Conservation (phyloP, 1,140 invertebrate genomes). For the Maconellicoccus hirsutus region DNA sequence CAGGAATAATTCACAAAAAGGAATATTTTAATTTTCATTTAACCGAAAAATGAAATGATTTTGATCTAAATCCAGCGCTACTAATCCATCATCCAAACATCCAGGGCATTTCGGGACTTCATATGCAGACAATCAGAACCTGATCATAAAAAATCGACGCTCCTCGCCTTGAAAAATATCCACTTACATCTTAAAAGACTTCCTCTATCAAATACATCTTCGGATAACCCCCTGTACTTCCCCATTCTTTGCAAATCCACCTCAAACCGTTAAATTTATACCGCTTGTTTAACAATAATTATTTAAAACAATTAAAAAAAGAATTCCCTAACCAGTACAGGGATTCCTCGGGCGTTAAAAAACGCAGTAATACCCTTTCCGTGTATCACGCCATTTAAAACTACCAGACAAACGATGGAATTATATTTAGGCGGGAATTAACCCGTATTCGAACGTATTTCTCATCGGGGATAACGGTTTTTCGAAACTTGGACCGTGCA, state of each 20-base stretch:
- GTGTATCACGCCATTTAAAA: background rate
- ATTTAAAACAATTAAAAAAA: conserved; percentile 10
- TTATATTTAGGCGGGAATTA: conserved; percentile 9
- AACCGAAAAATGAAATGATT: too few species aligned
- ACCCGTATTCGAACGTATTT: background rate
- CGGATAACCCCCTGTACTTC: too few species aligned
- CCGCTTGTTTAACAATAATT: background rate
- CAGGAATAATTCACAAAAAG: too few species aligned
- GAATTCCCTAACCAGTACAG: background rate
- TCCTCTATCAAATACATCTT: too few species aligned
- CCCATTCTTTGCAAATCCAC: background rate
- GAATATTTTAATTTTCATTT: too few species aligned
- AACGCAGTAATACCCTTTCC: background rate
- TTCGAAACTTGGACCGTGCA: background rate
- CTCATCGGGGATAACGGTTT: background rate
- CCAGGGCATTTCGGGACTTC: too few species aligned
- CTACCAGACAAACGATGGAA: background rate
- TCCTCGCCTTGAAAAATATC: too few species aligned
- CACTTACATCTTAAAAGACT: too few species aligned
- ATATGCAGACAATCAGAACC: too few species aligned
- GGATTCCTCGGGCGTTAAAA: background rate
- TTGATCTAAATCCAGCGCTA: too few species aligned
- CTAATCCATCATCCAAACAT: too few species aligned
- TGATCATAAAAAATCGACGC: too few species aligned
- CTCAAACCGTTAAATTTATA: background rate